Evolutionary conservation across 1,140 invertebrate species (phyloP).

Genomic region (Drusus annulatus): DNA sequence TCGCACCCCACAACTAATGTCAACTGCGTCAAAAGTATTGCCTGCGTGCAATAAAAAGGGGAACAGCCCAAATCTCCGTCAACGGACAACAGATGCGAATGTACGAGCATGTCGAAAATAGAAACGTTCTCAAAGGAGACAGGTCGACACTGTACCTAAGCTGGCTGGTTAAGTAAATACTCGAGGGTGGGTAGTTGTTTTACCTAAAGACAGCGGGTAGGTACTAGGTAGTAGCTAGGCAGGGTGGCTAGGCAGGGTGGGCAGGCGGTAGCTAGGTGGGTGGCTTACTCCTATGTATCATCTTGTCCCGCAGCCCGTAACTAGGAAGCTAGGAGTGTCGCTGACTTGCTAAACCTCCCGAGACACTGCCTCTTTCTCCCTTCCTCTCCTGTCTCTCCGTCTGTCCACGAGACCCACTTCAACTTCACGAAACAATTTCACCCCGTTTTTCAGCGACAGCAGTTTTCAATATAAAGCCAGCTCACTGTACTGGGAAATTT

Average conservation of each 20-base stretch:
- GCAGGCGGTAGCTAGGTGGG: no score
- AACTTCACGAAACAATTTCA: conserved; percentile 38
- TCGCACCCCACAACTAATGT: no score
- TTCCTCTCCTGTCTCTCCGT: conserved; percentile 13
- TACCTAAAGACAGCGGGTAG: not conserved
- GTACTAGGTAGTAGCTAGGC: not conserved
- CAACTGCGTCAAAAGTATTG: no score
- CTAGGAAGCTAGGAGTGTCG: not conserved
- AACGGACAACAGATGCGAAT: no score
- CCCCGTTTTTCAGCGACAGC: conserved; percentile 29
- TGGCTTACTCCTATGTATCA: not conserved
- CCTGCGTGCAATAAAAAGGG: no score
- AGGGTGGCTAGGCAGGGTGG: no score
- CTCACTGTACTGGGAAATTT: conserved; percentile 8
- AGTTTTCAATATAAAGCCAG: conserved; percentile 36
- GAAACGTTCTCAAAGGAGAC: no score
- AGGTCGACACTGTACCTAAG: not conserved
- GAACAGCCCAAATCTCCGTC: no score
- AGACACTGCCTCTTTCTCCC: not conserved
- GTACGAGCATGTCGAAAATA: no score
- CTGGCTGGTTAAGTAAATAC: not conserved
- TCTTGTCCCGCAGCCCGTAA: conserved; percentile 6
- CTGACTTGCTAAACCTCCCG: conserved; percentile 27
- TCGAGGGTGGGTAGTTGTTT: not conserved
- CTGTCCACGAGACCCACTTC: conserved; percentile 25